phyloP scores from a whole-genome alignment of 2,797 vertebrate genomes.

The Gadopsis marmoratus region DNA sequence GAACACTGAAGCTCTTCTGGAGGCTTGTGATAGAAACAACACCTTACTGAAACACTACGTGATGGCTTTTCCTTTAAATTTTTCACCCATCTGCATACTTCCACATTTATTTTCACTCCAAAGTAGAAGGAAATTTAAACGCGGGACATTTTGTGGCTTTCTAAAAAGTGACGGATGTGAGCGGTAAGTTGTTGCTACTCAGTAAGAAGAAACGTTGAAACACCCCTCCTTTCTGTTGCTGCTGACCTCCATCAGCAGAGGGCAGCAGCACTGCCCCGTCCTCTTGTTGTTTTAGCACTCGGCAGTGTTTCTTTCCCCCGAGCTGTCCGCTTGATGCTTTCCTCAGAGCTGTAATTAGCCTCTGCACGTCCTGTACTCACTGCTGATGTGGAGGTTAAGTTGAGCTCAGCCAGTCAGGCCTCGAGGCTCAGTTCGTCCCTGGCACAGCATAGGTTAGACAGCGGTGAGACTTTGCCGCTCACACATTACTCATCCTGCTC shows the following conservation, averaged over 20 bases:
- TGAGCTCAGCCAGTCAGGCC: constrained; percentile 50
- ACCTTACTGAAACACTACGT: no score
- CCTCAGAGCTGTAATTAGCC: constrained; percentile 52
- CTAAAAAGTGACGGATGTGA: background rate
- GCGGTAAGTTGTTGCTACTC: background rate
- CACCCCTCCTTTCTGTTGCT: background rate
- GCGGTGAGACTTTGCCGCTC: constrained; percentile 52
- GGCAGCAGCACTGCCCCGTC: constrained; percentile 45
- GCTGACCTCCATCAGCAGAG: constrained; percentile 56
- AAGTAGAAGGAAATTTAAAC: background rate
- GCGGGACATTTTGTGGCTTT: background rate
- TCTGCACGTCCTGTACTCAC: background rate
- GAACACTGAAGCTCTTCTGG: background rate
- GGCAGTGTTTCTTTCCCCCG: constrained; percentile 16
- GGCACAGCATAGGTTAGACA: constrained; percentile 70
- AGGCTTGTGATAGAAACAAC: background rate
- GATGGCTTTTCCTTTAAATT: background rate
- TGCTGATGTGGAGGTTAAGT: constrained; percentile 39
- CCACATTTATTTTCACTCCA: background rate
- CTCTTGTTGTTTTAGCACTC: constrained; percentile 5
- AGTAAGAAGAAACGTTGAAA: background rate
- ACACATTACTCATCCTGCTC: constrained; percentile 62
- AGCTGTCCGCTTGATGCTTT: constrained; percentile 20
- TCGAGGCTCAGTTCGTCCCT: constrained; percentile 43
- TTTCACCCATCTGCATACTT: background rate